A percentile compares a stretch with the other conserved stretches of the same genome.
Evolutionary conservation across 2,113 vertebrate species (phyloP).

Genomic region (Festucalex cinctus): DNA sequence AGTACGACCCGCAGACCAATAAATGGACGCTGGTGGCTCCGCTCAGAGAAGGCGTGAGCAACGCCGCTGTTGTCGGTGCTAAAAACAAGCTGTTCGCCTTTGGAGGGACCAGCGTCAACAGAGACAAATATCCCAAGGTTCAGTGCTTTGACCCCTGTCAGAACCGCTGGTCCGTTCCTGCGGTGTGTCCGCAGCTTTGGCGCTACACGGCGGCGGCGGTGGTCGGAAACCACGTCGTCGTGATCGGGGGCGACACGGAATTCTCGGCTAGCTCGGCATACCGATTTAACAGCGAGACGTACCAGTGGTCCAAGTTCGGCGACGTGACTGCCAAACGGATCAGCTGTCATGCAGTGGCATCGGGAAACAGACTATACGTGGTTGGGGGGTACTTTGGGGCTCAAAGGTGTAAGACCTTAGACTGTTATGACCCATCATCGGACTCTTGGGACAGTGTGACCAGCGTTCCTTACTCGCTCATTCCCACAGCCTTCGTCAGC

Average conservation of each 20-base stretch:
- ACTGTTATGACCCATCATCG: slow-evolving; percentile 80
- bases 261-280: slow-evolving; percentile 83
- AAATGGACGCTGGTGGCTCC: slow-evolving; percentile 82
- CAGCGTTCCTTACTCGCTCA: slow-evolving; percentile 81
- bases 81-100: slow-evolving; percentile 84
- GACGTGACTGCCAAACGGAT: slow-evolving; percentile 78
- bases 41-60: slow-evolving; percentile 81
- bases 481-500: slow-evolving; percentile 83
- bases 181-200: slow-evolving; percentile 80
- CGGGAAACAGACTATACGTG: slow-evolving; percentile 80
- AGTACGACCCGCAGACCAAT: slow-evolving; percentile 81
- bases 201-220: slow-evolving; percentile 81
- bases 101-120: slow-evolving; percentile 80
- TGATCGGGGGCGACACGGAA: slow-evolving; percentile 81
- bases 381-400: slow-evolving; percentile 82
- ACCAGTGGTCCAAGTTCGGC: slow-evolving; percentile 82
- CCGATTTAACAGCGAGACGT: slow-evolving; percentile 82
- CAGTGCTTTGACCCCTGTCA: slow-evolving; percentile 80
- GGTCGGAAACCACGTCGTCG: slow-evolving; percentile 77
- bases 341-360: slow-evolving; percentile 82
- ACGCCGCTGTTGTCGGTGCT: slow-evolving; percentile 79
- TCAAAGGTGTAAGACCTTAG: slow-evolving; percentile 80
- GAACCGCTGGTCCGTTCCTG: slow-evolving; percentile 78
- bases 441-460: slow-evolving; percentile 83
- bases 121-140: slow-evolving; percentile 80